Conservation (phyloP, 2,888 invertebrate genomes). For the Drepana falcataria region DNA sequence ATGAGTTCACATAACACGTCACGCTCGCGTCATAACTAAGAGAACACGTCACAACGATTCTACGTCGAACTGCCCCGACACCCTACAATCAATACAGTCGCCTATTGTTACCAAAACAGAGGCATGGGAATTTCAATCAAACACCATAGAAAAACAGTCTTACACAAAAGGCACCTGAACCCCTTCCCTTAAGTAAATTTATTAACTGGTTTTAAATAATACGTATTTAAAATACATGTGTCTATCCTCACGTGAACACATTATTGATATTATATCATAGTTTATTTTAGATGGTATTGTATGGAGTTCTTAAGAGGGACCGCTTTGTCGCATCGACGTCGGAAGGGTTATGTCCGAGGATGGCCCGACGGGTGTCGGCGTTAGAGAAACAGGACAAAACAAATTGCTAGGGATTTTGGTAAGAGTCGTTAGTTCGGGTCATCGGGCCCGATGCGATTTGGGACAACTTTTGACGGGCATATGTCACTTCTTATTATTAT, state of each 20-base stretch:
- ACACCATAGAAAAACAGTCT: conserved; percentile 31
- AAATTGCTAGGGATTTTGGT: conserved; percentile 69
- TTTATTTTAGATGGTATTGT: conserved; percentile 68
- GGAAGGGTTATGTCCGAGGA: conserved; percentile 33
- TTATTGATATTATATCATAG: conserved; percentile 79
- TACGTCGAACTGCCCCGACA: conserved; percentile 45
- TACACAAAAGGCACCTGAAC: conserved; percentile 42
- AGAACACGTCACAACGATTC: conserved; percentile 66
- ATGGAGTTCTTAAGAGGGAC: conserved; percentile 39
- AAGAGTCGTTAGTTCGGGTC: conserved; percentile 73
- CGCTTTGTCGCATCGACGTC: conserved; percentile 30
- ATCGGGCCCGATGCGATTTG: conserved; percentile 74
- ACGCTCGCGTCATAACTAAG: conserved; percentile 59
- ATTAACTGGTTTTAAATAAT: conserved; percentile 74
- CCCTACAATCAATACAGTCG: conserved; percentile 58
- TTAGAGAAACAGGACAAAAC: conserved; percentile 35
- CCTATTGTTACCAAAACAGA: conserved; percentile 41
- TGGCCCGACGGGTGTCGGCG: conserved; percentile 29
- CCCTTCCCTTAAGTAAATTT: conserved; percentile 40
- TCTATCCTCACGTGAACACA: conserved; percentile 64
- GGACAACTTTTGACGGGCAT: conserved; percentile 71
- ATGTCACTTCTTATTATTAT: conserved; percentile 65
- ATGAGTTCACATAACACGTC: conserved; percentile 50
- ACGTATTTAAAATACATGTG: conserved; percentile 77
- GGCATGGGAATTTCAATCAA: conserved; percentile 71